Percentiles rank a stretch among this genome's conserved stretches.
Evolutionary conservation across 2,888 invertebrate species (phyloP).

Genomic region (Clitarchus hookeri): DNA sequence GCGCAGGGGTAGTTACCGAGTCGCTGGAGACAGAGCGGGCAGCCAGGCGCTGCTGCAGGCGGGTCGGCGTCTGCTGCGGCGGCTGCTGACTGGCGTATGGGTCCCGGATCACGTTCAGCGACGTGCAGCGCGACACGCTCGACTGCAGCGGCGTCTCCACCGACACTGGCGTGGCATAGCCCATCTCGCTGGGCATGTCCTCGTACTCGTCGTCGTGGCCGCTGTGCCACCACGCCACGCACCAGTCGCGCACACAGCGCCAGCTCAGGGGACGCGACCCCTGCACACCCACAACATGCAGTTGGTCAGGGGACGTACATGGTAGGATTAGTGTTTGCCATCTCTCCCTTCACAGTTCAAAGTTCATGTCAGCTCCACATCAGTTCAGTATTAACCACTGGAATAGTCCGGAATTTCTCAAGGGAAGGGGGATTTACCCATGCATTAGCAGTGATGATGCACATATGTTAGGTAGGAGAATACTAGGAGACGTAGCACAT

Average conservation of each 20-base stretch:
- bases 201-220: slow-evolving; percentile 79
- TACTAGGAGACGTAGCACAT: too few relatives aligned
- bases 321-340: too few relatives aligned
- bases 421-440: too few relatives aligned
- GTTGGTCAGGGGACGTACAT: too few relatives aligned
- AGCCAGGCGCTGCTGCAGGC: slow-evolving; percentile 52
- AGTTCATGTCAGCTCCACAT: too few relatives aligned
- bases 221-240: slow-evolving; percentile 90
- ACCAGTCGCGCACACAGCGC: slow-evolving; percentile 73
- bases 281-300: slow-evolving; percentile 43
- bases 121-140: slow-evolving; percentile 81
- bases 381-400: too few relatives aligned
- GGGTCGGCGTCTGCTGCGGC: slow-evolving; percentile 54
- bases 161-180: slow-evolving; percentile 64
- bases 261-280: slow-evolving; percentile 58
- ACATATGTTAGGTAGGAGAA: too few relatives aligned
- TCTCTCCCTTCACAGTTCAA: too few relatives aligned
- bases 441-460: too few relatives aligned
- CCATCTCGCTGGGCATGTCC: slow-evolving; percentile 63
- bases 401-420: too few relatives aligned
- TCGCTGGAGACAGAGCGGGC: slow-evolving; percentile 52
- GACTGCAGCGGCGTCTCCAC: slow-evolving; percentile 87
- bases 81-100: slow-evolving; percentile 55
- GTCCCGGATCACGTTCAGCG: slow-evolving; percentile 76
- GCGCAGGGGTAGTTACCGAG: slow-evolving; percentile 48